These are phyloP conservation scores for Aphelenchoides besseyi DNA, from an alignment of 1,140 invertebrate species.

Conservation along the genomic window DNA sequence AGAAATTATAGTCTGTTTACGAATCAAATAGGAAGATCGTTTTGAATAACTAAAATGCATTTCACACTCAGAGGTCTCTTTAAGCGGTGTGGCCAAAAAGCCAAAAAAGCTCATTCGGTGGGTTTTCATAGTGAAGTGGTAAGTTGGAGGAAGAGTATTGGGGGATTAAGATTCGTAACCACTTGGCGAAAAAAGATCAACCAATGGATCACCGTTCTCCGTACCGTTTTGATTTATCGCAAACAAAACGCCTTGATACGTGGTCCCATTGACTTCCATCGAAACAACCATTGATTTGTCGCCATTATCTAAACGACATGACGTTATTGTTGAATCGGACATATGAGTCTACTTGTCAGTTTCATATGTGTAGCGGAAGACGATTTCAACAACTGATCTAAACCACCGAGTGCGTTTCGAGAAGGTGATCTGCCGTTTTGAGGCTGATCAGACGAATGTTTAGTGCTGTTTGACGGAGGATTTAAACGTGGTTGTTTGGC, in stretches of 20 bases:
- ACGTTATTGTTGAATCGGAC: slow-evolving; percentile 4
- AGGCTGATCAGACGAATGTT: not conserved
- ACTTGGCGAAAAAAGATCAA: slow-evolving; percentile 4
- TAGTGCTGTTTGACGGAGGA: not conserved
- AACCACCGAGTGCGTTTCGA: not conserved
- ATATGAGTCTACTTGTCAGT: slow-evolving; percentile 36
- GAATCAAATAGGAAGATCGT: not conserved
- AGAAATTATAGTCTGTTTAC: not conserved
- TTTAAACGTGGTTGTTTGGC: slow-evolving; percentile 23
- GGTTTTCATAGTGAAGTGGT: not conserved
- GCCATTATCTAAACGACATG: slow-evolving; percentile 24
- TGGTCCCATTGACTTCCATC: slow-evolving; percentile 87
- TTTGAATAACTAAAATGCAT: no score
- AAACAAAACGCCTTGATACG: slow-evolving; percentile 67
- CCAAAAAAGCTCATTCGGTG: slow-evolving; percentile 9
- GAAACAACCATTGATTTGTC: slow-evolving; percentile 79
- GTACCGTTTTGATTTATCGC: slow-evolving; percentile 48
- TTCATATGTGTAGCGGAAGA: slow-evolving; percentile 37
- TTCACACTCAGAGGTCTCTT: no score
- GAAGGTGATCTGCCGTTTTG: not conserved
- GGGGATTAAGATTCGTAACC: slow-evolving; percentile 1
- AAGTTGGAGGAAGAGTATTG: not conserved
- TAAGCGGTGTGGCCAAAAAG: no score
- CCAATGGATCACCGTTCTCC: not conserved
- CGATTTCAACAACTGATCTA: slow-evolving; percentile 35